A percentile compares a stretch with the other conserved stretches of the same genome.
Conservation (phyloP, 2,113 vertebrate species). For the Vicugna pacos region DNA sequence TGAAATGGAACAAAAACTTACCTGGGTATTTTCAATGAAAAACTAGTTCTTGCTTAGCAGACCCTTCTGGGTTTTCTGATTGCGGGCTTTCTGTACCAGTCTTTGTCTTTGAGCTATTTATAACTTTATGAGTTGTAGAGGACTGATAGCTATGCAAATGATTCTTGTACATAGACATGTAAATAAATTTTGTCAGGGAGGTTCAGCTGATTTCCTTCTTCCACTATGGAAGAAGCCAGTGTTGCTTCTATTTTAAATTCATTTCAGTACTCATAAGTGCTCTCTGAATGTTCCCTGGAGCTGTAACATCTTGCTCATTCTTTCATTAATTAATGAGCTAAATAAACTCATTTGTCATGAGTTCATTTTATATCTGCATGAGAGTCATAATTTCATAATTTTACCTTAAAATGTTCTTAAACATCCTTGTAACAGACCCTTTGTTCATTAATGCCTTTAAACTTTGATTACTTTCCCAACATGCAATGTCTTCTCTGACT, state of each 20-base stretch:
- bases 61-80: background rate
- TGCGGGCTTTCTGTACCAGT: background rate
- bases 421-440: background rate
- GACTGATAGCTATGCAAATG: background rate
- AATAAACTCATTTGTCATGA: background rate
- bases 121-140: background rate
- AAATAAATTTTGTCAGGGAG: background rate
- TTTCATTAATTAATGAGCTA: conserved; percentile 13
- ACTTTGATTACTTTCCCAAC: background rate
- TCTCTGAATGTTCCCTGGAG: background rate
- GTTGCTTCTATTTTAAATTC: conserved; percentile 5
- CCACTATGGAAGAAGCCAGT: background rate
- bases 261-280: background rate
- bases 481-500: background rate
- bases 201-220: background rate
- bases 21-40: background rate
- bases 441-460: background rate
- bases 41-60: background rate
- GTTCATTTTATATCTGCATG: background rate
- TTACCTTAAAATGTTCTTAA: background rate
- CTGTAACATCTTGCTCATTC: background rate
- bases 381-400: conserved; percentile 28
- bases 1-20: conserved; percentile 2
- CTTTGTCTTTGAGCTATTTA: background rate
- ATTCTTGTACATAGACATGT: background rate